Percentiles rank a stretch among this genome's conserved stretches.
These are phyloP conservation scores for Drosophila bifasciata DNA, from an alignment of 1,140 invertebrate genomes.

Conservation along the genomic window DNA sequence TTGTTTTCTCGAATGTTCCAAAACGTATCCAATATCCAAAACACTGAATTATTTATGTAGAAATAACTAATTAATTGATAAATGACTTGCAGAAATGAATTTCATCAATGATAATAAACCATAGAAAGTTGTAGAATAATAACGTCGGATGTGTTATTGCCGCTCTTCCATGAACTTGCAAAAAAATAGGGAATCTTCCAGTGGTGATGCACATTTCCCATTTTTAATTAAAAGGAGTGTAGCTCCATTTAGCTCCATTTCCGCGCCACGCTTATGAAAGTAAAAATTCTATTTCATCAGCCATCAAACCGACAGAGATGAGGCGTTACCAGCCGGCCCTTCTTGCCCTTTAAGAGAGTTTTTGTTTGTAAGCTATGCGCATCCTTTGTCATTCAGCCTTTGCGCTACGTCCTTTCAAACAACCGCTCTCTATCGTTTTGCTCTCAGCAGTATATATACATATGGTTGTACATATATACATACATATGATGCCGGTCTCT, in stretches of 20 bases:
- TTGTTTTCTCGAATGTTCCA: no score
- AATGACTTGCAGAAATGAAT: constrained; percentile 48
- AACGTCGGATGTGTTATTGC: constrained; percentile 30
- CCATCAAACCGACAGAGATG: background rate
- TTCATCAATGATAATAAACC: constrained; percentile 32
- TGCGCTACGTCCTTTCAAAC: no score
- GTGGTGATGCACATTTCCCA: background rate
- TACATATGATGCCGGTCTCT: no score
- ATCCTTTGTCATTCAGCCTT: constrained; percentile 16
- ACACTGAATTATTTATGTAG: no score
- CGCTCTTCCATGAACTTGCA: constrained; percentile 15
- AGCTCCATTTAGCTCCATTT: constrained; percentile 5
- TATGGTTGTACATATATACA: no score
- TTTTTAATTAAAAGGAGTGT: background rate
- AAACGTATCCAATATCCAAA: no score
- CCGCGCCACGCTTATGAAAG: constrained; percentile 6
- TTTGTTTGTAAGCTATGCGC: no score
- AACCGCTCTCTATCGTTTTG: no score
- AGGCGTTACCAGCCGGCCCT: background rate
- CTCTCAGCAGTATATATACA: no score
- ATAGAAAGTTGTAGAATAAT: constrained; percentile 63
- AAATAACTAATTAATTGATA: constrained; percentile 32
- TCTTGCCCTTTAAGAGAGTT: background rate
- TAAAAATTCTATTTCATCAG: constrained; percentile 3
- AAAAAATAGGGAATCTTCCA: constrained; percentile 17